Evolutionary conservation across 2,888 invertebrate genomes (phyloP).

Genomic region (Diploptera punctata): DNA sequence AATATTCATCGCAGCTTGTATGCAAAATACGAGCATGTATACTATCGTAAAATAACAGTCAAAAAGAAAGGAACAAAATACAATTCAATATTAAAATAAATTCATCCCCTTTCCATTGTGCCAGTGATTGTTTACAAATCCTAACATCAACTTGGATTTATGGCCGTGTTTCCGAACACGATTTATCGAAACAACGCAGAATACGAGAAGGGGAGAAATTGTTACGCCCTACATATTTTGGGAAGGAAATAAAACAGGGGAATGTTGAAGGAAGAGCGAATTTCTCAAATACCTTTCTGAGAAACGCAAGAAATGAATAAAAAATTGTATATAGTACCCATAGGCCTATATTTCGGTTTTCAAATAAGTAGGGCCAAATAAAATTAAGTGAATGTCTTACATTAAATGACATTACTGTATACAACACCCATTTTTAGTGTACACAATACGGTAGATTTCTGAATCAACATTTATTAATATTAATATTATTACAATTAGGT

Average conservation of each 20-base stretch:
- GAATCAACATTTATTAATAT: no score
- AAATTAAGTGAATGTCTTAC: no score
- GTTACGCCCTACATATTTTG: conserved; percentile 21
- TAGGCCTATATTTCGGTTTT: no score
- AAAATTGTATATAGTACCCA: no score
- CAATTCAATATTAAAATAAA: conserved; percentile 26
- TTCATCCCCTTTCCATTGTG: conserved; percentile 6
- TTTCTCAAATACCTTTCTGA: no score
- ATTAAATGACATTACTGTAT: no score
- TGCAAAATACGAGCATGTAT: not conserved
- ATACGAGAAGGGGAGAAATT: not conserved
- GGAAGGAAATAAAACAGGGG: conserved; percentile 11
- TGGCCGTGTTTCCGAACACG: conserved; percentile 18
- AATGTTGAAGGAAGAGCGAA: not conserved
- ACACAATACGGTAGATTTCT: no score
- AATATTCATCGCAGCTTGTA: not conserved
- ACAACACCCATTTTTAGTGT: no score
- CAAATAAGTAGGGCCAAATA: no score
- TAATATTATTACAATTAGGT: no score
- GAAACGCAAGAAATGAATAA: no score
- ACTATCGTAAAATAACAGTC: not conserved
- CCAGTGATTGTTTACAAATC: conserved; percentile 29
- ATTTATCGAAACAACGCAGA: conserved; percentile 21
- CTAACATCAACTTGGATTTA: conserved; percentile 26
- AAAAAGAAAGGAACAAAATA: conserved; percentile 6